Base-by-base conservation (phyloP, 2,113 vertebrate species). In the Cyanoderma ruficeps region DNA sequence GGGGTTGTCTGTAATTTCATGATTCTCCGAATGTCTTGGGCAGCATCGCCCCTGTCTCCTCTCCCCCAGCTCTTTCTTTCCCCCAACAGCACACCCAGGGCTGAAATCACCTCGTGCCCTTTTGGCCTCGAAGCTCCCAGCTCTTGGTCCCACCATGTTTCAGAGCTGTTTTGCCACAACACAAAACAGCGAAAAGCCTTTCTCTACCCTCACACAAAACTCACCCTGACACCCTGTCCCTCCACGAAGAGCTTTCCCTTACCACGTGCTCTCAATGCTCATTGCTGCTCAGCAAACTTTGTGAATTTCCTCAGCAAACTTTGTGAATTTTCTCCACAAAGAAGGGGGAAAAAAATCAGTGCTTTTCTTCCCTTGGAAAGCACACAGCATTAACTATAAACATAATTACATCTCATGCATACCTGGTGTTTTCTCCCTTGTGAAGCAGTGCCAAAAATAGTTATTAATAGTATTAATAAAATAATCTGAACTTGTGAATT, bases 191-290 rank as follows among this genome's bases (percentile, higher is more conserved):
- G 8, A 5, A 33, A 78, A 63, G 12, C 22, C n/a, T 68, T 18
- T 68, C 61, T 60, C 33, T 30, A 1, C 19, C 42, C 23, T 57
- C 23, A 0, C 1, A 14, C 13, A 24, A 65, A 85, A 44, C 63
- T 72, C 64, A 20, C 30, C 41, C n/a, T 7, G 0, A 6, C n/a
- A 2, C 42, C 37, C 8, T 4, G 27, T 33, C n/a, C 37, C 7
- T 35, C 76, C 4, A 1, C 33, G 8, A 16, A 47, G 63, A 42
- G 49, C 42, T 55, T 24, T 22, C n/a, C 42, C 39, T 59, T 10
- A 0, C 60, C 67, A 15, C 4, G 0, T 37, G 21, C 39, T 61
- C 15, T 1, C 2, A 1, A 9, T 0, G 0, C n/a, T 44, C 4
- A 0, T 8, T 15, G 27, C 33, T 1, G 0, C 63, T 44, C 9